A percentile compares a stretch with the other conserved stretches of the same genome.
Evolutionary conservation across 2,113 vertebrate species (phyloP).

Genomic region (Anguilla japonica): DNA sequence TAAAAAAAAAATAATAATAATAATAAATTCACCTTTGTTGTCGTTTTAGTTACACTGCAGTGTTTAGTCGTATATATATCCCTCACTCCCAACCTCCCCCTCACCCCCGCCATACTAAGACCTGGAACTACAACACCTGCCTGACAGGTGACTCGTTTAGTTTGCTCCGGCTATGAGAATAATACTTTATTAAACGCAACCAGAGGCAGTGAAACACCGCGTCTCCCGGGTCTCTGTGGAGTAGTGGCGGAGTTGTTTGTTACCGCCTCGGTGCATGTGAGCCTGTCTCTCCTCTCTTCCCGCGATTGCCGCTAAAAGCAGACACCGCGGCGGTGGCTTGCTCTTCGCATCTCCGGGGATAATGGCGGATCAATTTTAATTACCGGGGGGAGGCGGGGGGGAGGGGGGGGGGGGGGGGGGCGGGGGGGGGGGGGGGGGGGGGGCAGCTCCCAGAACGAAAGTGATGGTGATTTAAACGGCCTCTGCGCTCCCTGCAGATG

Average conservation of each 20-base stretch:
- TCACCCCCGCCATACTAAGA: neutral
- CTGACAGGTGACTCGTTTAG: neutral
- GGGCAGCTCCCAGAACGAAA: slow-evolving; percentile 41
- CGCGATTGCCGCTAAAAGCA: slow-evolving; percentile 9
- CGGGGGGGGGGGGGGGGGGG: too few relatives aligned
- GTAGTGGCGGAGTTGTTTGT: neutral
- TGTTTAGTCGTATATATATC: neutral
- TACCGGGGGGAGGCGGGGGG: slow-evolving; percentile 23
- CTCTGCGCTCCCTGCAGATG: slow-evolving; percentile 17
- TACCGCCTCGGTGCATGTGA: neutral
- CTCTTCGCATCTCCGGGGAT: slow-evolving; percentile 29
- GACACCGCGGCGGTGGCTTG: neutral
- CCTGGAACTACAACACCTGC: neutral
- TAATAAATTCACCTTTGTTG: too few relatives aligned
- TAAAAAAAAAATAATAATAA: too few relatives aligned
- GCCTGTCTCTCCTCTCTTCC: neutral
- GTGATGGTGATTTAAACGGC: slow-evolving; percentile 55
- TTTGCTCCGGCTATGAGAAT: neutral
- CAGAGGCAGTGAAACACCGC: slow-evolving; percentile 15
- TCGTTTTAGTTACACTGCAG: neutral
- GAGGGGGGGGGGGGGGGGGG: too few relatives aligned
- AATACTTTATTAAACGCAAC: slow-evolving; percentile 14
- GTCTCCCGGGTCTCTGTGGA: neutral
- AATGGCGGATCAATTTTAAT: slow-evolving; percentile 63
- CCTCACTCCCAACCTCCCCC: too few relatives aligned